Base-by-base conservation (phyloP, 1,140 invertebrate species). In the Papilio helenus region DNA sequence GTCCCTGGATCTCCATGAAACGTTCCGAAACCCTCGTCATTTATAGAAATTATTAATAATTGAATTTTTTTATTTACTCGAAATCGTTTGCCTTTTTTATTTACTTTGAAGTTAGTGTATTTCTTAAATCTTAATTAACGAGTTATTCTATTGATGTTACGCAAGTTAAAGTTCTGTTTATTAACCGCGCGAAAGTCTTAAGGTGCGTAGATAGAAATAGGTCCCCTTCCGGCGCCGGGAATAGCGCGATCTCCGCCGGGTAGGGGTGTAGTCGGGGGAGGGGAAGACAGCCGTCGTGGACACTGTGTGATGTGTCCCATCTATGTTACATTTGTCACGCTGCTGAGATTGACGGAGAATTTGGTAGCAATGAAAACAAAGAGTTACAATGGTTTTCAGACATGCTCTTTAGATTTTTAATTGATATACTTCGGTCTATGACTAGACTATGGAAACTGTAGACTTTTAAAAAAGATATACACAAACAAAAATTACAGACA, bases 211-310 rank as follows among this genome's bases (percentile, higher is more conserved):
- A 83, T 87, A 46, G 44, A 86, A 88, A 89, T 89, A 89, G 83
- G 72, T 80, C 84, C 87, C 85, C 86, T 86, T 88, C 87, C 88
- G 88, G 83, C 80, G 85, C 81, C 83, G 34, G 82, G 82, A 87
- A 89, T 89, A 89, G 80, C 83, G 61, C 71, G 51, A 39, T 76
- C 82, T 84, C 84, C 77, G 44, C 12, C 80, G 49, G 14, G 18
- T 3, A 9, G 26, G 9, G 26, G 16, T 4, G 23, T 1, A 39
- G 39, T 39, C 23, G 20, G 42, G 10, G 16, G 34, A 16, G 55
- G 58, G 10, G 4, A 20, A 34, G 51, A 65, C 76, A 58, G 2
- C 51, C 49, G 55, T 29, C 20, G 49, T 39, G 14, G 29, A 58
- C n/a, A 68, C 3, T 18, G 61, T 26, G 58, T 7, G 26, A 8